A percentile compares a stretch with the other conserved stretches of the same genome.
Conservation (phyloP, 2,113 vertebrate genomes). For the Solenodon paradoxus region DNA sequence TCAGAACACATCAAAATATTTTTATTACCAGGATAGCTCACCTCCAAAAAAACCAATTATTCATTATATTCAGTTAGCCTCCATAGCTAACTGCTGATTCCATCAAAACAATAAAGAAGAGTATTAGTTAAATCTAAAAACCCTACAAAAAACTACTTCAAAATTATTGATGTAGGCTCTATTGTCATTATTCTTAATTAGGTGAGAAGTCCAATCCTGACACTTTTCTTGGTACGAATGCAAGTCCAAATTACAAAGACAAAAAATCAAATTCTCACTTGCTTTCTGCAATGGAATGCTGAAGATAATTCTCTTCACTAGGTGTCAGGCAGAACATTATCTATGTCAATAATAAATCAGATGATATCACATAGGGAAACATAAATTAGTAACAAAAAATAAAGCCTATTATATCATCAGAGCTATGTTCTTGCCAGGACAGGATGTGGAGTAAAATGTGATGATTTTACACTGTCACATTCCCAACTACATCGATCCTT, state of each 20-base stretch:
- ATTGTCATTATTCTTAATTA: background rate
- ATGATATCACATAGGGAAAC: background rate
- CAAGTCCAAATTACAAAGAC: background rate
- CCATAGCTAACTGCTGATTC: background rate
- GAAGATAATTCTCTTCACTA: background rate
- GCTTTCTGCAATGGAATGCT: background rate
- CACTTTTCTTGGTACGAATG: background rate
- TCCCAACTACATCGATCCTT: background rate
- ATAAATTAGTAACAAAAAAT: conserved; percentile 35
- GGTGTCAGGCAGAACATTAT: background rate
- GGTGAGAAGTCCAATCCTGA: background rate
- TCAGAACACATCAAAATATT: conserved; percentile 8
- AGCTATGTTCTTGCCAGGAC: background rate
- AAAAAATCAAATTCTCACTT: background rate
- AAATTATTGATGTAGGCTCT: background rate
- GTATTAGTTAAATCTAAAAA: background rate
- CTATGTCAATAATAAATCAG: conserved; percentile 31
- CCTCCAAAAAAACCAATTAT: background rate
- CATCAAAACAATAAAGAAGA: background rate
- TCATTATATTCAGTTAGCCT: background rate
- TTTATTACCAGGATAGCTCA: background rate
- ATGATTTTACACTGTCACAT: background rate
- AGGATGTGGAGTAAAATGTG: background rate
- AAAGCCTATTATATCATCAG: background rate
- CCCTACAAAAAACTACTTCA: background rate